Base-by-base conservation (phyloP, 2,888 invertebrate genomes). In the Allacma fusca region DNA sequence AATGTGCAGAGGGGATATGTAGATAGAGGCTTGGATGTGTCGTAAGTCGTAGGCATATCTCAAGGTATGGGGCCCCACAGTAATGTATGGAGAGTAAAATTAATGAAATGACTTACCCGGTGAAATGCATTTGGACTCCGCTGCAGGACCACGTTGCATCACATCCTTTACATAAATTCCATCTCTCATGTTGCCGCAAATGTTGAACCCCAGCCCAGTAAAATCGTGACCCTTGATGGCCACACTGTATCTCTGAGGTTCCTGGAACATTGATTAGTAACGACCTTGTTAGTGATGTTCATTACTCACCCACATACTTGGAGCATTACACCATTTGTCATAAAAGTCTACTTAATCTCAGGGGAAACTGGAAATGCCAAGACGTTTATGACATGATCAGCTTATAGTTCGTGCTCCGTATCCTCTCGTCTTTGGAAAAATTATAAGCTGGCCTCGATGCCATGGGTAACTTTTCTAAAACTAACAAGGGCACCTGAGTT, bases 131-230 rank as follows among this genome's bases (percentile, higher is more conserved):
- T 94, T 93, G 5, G 94, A 94, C 83, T 95, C 95, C 0, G 92
- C 93, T 0, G 96, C 96, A 0, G 96, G 96, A 0, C 96, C 96
- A 81, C 94, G 91, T 85, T 94, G 91, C 73, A 95, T 89, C 21
- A 96, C 91, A 81, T 95, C 94, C 86, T 94, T 95, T 62, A 96
- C 91, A 86, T 91, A 94, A 78, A 96, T 95, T 0, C 96, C 96
- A 82, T 96, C 95, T 77, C 93, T 89, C 90, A 95, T 94, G 84
- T 94, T 95, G n/a, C 96, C 96, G 78, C 92, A 92, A 81, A 95
- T 93, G 85, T 93, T 92, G 87, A 96, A 92, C 0, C 95, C 95
- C 0, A 96, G 89, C 0, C 96, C 95, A 0, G 94, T 94, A 87
- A 95, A 94, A 87, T 95, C 95, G 71, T 93, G 92, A 80, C 95